phyloP scores from a whole-genome alignment of 2,113 vertebrate species.

The Acrocephalus arundinaceus region DNA sequence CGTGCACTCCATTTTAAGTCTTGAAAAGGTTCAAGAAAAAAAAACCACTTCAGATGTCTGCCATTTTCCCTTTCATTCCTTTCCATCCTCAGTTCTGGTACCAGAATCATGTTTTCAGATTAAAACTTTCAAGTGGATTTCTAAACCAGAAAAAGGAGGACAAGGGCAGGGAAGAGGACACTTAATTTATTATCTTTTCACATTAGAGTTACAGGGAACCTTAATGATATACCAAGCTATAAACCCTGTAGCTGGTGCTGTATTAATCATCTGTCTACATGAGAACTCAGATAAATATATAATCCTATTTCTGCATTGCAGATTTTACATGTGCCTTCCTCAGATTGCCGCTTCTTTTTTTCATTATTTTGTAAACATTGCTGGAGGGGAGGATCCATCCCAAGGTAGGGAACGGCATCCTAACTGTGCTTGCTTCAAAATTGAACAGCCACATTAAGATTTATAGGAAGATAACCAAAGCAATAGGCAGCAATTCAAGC shows the following conservation, averaged over 20 bases:
- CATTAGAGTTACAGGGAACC: conserved; percentile 35
- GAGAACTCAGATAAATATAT: conserved; percentile 50
- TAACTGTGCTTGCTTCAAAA: background rate
- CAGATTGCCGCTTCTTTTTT: background rate
- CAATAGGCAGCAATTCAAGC: background rate
- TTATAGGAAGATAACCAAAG: background rate
- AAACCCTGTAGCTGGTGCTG: conserved; percentile 23
- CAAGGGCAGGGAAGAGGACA: conserved; percentile 59
- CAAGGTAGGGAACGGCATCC: background rate
- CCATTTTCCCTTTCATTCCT: conserved; percentile 2
- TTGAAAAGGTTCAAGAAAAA: conserved; percentile 15
- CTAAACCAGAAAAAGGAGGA: conserved; percentile 51
- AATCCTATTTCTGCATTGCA: conserved; percentile 42
- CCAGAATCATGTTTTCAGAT: conserved; percentile 26
- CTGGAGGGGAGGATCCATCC: background rate
- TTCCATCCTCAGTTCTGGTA: background rate
- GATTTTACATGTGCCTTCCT: background rate
- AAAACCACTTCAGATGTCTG: background rate
- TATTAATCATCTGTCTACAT: conserved; percentile 53
- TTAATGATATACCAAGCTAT: conserved; percentile 48
- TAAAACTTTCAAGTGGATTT: conserved; percentile 25
- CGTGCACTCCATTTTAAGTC: background rate
- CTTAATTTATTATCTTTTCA: conserved; percentile 53
- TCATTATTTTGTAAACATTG: background rate
- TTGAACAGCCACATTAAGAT: background rate